These are phyloP conservation scores for Lanistes nyassanus DNA, from an alignment of 1,140 invertebrate genomes.

Conservation along the genomic window DNA sequence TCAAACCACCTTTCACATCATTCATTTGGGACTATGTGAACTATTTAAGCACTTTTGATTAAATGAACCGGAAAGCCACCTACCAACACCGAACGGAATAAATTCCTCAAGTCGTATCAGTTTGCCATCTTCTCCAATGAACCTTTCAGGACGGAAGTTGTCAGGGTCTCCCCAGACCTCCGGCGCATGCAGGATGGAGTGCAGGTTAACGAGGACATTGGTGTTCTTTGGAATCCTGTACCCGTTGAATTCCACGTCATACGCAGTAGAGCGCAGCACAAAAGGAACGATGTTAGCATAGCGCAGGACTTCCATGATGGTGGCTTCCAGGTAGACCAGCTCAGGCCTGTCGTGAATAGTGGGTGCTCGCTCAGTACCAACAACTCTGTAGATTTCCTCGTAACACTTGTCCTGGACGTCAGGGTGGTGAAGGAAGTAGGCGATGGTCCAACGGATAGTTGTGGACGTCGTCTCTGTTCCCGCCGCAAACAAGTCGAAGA, in stretches of 20 bases:
- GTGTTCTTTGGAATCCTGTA: conserved; percentile 61
- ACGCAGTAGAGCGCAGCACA: conserved; percentile 58
- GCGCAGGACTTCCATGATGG: conserved; percentile 59
- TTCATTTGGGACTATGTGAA: too few species aligned
- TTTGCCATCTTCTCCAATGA: conserved; percentile 60
- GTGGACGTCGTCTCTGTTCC: conserved; percentile 43
- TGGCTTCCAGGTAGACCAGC: conserved; percentile 50
- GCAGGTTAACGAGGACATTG: conserved; percentile 62
- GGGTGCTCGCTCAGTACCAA: conserved; percentile 81
- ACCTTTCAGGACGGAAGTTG: conserved; percentile 76
- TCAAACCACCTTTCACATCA: too few species aligned
- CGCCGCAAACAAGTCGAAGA: conserved; percentile 35
- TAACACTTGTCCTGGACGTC: conserved; percentile 81
- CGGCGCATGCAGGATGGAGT: conserved; percentile 60
- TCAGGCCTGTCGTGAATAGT: conserved; percentile 77
- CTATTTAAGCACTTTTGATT: too few species aligned
- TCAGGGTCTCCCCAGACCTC: conserved; percentile 76
- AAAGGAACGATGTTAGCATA: conserved; percentile 63
- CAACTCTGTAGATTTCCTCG: conserved; percentile 84
- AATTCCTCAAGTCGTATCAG: conserved; percentile 45
- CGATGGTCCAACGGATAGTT: conserved; percentile 75
- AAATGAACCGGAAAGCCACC: not conserved
- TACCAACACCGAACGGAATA: conserved; percentile 45
- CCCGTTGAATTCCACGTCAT: conserved; percentile 50
- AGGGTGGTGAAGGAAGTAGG: conserved; percentile 81